Evolutionary conservation across 1,140 invertebrate genomes (phyloP), one percentile per base, ranked within the genome.

Genomic region (Lepidurus packardi): DNA sequence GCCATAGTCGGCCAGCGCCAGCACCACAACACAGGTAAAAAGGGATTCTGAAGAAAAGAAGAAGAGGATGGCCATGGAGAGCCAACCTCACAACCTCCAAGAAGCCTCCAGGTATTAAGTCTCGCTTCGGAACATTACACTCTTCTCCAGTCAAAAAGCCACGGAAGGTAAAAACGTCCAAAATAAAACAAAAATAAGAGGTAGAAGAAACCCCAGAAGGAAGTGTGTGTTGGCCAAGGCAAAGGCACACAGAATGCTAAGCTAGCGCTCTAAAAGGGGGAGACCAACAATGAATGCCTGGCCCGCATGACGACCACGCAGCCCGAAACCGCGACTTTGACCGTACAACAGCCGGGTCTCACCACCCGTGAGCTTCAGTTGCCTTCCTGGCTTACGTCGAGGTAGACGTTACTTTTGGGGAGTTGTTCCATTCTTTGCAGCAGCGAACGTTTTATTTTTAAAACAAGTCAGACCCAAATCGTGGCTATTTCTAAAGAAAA

Each of bases 301-400:
- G n/a, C 53, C 53, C 53, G 53, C 53, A 65, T 65, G 53, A 65
- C 53, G 21, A 65, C 53, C 53, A 16, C 53, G 53, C 53, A 65
- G 21, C 53, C 53, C 21, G 8, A 65, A 65, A 13, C 21, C 53
- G 53, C 53, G 53, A 21, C 53, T 16, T 21, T 16, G 13, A 21
- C 9, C 16, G 53, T 65, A 65, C 16, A n/a, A 65, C 53, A 65
- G 16, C 53, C 45, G 16, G 21, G 8, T 5, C 16, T 13, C 53
- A 21, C 53, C 53, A n/a, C 16, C 53, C 16, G 53, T 65, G n/a
- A 65, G 13, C 53, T 65, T 65, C 53, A 65, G 53, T 65, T 16
- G 53, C 53, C 53, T 65, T 65, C 53, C 16, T 21, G 53, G 53
- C 21, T 65, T 8, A 21, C 16, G 53, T n/a, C 53, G 53, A 1